Evolutionary conservation across 2,797 vertebrate genomes (phyloP).

Genomic region (Stomatorhinus walkeri): DNA sequence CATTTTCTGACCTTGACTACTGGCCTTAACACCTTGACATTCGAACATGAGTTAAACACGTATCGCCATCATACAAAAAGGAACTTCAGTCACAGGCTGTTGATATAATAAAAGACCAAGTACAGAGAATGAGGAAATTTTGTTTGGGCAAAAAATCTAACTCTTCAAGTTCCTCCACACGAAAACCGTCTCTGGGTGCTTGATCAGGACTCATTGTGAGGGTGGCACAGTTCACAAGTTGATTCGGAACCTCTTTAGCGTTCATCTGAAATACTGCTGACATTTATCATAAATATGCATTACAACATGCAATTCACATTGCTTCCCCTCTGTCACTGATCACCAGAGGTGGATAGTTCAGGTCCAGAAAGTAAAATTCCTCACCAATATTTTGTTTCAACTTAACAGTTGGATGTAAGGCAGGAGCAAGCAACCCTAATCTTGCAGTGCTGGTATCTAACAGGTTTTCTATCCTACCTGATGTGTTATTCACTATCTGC

Average conservation of each 20-base stretch:
- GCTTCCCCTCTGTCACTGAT: neutral
- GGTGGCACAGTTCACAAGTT: neutral
- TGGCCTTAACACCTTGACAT: neutral
- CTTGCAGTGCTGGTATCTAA: neutral
- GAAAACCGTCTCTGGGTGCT: neutral
- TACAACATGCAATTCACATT: neutral
- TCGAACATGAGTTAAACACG: neutral
- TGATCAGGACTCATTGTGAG: neutral
- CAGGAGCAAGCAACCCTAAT: neutral
- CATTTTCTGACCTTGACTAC: neutral
- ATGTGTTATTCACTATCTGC: neutral
- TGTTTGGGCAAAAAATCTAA: neutral
- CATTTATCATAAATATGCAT: neutral
- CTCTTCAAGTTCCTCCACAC: slow-evolving; percentile 17
- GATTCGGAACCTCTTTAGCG: neutral
- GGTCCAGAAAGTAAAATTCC: neutral
- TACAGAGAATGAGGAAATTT: slow-evolving; percentile 22
- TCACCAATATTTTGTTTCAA: neutral
- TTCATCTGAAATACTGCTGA: neutral
- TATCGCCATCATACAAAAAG: neutral
- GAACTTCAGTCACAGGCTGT: neutral
- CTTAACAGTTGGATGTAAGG: neutral
- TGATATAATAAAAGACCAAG: neutral
- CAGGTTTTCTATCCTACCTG: neutral
- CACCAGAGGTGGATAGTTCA: neutral